Evolutionary conservation across 2,113 vertebrate species (phyloP).

Genomic region (Octodon degus): DNA sequence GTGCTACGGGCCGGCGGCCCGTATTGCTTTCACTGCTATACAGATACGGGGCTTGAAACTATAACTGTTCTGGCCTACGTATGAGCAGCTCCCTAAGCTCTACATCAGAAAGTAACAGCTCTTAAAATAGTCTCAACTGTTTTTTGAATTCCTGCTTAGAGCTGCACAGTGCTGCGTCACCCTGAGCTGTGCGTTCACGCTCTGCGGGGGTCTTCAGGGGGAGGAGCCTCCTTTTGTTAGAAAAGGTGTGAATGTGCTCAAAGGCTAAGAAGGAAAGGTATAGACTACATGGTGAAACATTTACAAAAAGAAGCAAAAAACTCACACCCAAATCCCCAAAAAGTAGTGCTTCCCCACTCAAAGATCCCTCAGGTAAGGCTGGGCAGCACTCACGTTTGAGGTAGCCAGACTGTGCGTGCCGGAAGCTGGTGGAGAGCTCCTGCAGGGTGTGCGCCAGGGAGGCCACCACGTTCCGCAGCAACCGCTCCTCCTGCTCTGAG

Average conservation of each 20-base stretch:
- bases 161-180: neutral
- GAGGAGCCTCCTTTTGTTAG: too few relatives aligned
- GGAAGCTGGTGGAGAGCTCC: conserved; percentile 95
- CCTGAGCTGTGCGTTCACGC: neutral
- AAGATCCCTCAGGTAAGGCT: neutral
- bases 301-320: neutral
- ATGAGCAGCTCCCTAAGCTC: neutral
- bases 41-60: neutral
- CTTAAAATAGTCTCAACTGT: neutral
- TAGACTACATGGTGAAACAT: neutral
- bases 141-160: neutral
- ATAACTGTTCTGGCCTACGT: neutral
- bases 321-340: neutral
- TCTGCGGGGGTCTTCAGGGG: rapidly evolving
- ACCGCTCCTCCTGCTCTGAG: conserved; percentile 92
- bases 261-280: neutral
- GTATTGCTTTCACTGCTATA: neutral
- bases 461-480: conserved; percentile 95
- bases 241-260: neutral
- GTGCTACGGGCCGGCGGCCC: too few relatives aligned
- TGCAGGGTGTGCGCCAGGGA: conserved; percentile 97
- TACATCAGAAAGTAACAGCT: neutral
- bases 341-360: neutral
- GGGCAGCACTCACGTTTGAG: conserved; percentile 92
- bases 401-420: conserved; percentile 96